Conservation (phyloP, 2,797 vertebrate genomes). For the Lagodon rhomboides region DNA sequence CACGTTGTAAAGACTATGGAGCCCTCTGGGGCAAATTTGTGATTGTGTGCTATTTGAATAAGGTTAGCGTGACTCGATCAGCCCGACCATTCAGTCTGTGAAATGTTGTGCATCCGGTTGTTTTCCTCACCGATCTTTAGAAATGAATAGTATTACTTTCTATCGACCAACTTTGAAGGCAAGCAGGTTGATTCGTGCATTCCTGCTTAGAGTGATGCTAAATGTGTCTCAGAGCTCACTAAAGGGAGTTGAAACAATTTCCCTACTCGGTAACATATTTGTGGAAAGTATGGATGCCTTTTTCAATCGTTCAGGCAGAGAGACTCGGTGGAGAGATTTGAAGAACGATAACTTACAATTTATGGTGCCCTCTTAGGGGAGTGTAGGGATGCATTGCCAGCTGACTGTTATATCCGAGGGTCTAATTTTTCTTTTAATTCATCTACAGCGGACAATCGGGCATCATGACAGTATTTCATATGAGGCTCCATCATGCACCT, state of each 20-base stretch:
- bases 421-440: constrained; percentile 46
- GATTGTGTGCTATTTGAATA: too few relatives aligned
- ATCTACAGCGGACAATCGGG: constrained; percentile 38
- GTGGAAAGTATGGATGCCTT: neutral
- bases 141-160: neutral
- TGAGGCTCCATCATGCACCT: constrained; percentile 48
- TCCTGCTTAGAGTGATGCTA: neutral
- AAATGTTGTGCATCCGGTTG: neutral
- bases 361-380: constrained; percentile 19
- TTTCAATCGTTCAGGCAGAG: constrained; percentile 5
- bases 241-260: constrained; percentile 1
- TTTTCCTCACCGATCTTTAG: neutral
- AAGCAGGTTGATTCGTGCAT: neutral
- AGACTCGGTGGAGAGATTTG: constrained; percentile 11
- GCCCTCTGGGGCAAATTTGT: too few relatives aligned
- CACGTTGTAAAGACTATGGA: too few relatives aligned
- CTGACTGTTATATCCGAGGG: constrained; percentile 35
- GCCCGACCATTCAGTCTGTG: too few relatives aligned
- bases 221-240: neutral
- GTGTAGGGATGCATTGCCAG: constrained; percentile 18
- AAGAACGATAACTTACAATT: constrained; percentile 25
- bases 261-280: neutral
- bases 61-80: too few relatives aligned
- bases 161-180: neutral
- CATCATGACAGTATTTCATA: constrained; percentile 52